These are phyloP conservation scores for Ammodramus savannarum DNA, from an alignment of 2,113 vertebrate genomes.

Conservation along the genomic window DNA sequence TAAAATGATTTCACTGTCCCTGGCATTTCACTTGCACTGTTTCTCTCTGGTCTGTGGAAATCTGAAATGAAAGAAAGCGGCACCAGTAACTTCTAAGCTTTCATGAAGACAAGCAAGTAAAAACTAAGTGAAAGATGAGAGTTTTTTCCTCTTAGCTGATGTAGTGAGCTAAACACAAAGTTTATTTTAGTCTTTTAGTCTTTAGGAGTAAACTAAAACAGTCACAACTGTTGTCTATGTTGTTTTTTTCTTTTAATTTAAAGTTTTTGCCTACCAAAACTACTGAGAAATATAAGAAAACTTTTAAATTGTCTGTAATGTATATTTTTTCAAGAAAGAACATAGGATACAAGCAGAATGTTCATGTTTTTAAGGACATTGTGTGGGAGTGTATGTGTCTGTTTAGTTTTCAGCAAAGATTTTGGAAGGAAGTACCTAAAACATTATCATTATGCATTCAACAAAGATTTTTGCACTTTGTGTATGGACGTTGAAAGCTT, in stretches of 20 bases:
- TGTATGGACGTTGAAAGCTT: background rate
- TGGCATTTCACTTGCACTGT: background rate
- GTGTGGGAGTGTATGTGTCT: background rate
- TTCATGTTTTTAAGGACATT: background rate
- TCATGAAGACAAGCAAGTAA: background rate
- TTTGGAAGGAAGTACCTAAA: background rate
- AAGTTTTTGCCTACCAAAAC: background rate
- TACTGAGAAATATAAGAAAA: background rate
- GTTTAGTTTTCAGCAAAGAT: background rate
- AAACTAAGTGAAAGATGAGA: background rate
- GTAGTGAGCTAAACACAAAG: background rate
- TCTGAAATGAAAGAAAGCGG: background rate
- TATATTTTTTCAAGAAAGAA: background rate
- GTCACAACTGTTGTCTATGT: background rate
- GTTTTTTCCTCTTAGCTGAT: background rate
- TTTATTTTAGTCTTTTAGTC: background rate
- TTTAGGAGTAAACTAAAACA: background rate
- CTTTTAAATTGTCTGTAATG: background rate
- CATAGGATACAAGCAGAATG: background rate
- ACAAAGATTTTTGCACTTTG: background rate
- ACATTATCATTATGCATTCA: background rate
- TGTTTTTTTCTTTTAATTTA: background rate
- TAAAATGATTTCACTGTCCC: constrained; percentile 18
- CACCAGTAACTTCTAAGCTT: background rate
- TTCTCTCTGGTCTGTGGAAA: background rate